Percentiles rank a stretch among this genome's conserved stretches.
phyloP scores from a whole-genome alignment of 1,140 invertebrate species.

The Bombus superbus region DNA sequence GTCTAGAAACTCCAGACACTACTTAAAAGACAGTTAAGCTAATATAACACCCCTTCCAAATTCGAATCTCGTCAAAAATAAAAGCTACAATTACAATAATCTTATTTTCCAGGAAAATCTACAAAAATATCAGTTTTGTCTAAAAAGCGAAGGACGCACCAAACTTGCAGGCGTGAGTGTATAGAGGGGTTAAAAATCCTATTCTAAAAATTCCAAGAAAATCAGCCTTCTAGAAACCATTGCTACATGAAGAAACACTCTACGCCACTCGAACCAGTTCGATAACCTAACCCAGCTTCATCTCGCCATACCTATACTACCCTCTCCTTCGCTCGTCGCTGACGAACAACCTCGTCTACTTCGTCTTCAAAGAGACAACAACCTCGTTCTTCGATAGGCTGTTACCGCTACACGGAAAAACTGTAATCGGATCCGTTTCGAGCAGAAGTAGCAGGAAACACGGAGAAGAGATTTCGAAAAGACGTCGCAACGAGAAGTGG shows the following conservation, averaged over 20 bases:
- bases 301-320: neutral
- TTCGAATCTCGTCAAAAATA: too few relatives aligned
- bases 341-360: neutral
- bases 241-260: neutral
- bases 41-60: too few relatives aligned
- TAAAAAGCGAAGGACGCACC: too few relatives aligned
- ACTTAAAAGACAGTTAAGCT: too few relatives aligned
- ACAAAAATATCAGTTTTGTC: neutral
- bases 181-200: neutral
- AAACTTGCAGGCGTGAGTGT: too few relatives aligned
- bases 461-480: neutral
- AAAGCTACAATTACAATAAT: too few relatives aligned
- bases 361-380: slow-evolving; percentile 11
- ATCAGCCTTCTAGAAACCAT: neutral
- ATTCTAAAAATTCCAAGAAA: neutral
- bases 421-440: slow-evolving; percentile 23
- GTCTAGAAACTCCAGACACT: too few relatives aligned
- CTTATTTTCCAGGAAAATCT: too few relatives aligned
- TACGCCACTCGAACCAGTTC: neutral
- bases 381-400: neutral
- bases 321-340: neutral
- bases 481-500: neutral
- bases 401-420: neutral
- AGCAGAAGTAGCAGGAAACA: neutral
- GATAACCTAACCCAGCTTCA: neutral